Evolutionary conservation across 92 coral and sea anemone genomes (phyloP).

Genomic region (Palythoa heliodiscus): DNA sequence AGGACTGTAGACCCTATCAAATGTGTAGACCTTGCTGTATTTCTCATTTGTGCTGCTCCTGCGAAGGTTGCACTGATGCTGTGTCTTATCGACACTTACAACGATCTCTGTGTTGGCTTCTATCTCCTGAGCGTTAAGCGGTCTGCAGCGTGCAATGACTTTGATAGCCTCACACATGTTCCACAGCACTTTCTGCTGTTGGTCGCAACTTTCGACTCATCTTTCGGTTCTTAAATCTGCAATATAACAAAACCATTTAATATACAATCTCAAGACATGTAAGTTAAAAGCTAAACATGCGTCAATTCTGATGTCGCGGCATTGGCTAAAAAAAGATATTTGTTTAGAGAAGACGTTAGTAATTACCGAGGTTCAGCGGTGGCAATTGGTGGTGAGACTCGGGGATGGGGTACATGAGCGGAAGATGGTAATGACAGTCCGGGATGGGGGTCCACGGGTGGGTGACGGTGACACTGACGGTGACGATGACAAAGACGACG

Average conservation of each 20-base stretch:
- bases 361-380: no score
- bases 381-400: no score
- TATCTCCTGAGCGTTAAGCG: constrained; percentile 68
- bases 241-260: neutral
- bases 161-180: constrained; percentile 61
- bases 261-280: neutral
- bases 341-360: no score
- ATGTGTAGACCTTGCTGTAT: constrained; percentile 64
- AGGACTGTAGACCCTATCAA: constrained; percentile 83
- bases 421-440: neutral
- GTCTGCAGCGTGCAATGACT: constrained; percentile 89
- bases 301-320: neutral
- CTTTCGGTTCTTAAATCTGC: constrained; percentile 19
- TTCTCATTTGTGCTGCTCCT: constrained; percentile 52
- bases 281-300: neutral
- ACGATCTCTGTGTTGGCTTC: constrained; percentile 71
- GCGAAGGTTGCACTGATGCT: constrained; percentile 67
- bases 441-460: neutral
- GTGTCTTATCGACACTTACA: constrained; percentile 61
- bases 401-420: no score
- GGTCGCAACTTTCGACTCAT: constrained; percentile 28
- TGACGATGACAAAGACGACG: no score
- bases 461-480: neutral
- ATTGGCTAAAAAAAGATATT: neutral
- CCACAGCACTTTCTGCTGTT: constrained; percentile 39